These are phyloP conservation scores for Cryptophagus acutangulus DNA, from an alignment of 2,888 invertebrate genomes.

Conservation along the genomic window DNA sequence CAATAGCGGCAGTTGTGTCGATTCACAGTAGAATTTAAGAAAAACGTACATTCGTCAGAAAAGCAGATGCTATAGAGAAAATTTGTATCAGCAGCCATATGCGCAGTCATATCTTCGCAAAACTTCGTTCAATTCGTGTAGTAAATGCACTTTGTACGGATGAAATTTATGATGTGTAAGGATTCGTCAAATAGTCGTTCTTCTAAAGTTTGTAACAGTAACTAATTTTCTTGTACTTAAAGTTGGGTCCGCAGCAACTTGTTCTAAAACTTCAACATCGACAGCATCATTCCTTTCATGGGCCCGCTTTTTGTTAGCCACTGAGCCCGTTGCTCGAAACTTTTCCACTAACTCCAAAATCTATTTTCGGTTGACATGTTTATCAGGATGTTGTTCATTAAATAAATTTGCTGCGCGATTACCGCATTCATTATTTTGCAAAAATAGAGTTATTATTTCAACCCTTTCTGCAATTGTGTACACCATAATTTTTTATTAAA, in stretches of 20 bases:
- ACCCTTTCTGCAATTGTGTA: too few relatives aligned
- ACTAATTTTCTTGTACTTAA: conserved; percentile 16
- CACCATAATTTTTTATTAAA: too few relatives aligned
- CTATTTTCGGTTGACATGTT: conserved; percentile 9
- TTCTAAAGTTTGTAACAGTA: conserved; percentile 2
- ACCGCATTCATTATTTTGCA: too few relatives aligned
- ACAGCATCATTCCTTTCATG: conserved; percentile 16
- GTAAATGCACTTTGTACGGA: conserved; percentile 20
- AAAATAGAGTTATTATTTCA: too few relatives aligned
- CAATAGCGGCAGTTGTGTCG: conserved; percentile 11
- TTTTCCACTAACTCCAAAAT: conserved; percentile 19
- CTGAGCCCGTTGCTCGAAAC: conserved; percentile 19
- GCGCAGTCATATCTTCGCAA: conserved; percentile 14
- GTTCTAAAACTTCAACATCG: conserved; percentile 19
- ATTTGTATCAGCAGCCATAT: conserved; percentile 1
- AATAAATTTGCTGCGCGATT: too few relatives aligned
- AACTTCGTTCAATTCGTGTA: conserved; percentile 22
- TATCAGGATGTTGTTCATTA: too few relatives aligned
- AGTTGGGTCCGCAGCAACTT: conserved; percentile 16
- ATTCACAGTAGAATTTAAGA: conserved; percentile 8
- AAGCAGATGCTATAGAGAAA: conserved; percentile 5
- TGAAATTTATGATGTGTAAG: conserved; percentile 16
- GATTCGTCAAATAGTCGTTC: conserved; percentile 8
- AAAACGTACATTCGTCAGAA: conserved; percentile 11
- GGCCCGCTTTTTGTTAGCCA: conserved; percentile 20